Base-by-base conservation (phyloP, 2,888 invertebrate genomes). In the Glaucopsyche alexis region DNA sequence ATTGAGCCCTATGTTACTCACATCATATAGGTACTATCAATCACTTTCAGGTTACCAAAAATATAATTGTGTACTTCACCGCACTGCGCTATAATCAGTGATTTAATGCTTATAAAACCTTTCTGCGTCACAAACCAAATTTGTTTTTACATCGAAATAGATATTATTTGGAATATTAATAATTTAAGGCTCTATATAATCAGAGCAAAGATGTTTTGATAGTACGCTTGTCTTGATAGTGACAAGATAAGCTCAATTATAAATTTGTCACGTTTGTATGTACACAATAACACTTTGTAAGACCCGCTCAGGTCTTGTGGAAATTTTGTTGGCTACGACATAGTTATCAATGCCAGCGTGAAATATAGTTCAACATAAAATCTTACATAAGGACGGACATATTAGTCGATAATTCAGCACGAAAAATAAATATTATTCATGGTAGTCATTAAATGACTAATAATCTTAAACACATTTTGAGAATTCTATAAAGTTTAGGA, bases 241-340 rank as follows among this genome's bases (percentile, higher is more conserved):
- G 81, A 78, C 75, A 82, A 82, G 85, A 87, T 83, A 82, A 84
- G 81, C 80, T 80, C 84, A 83, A 81, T 85, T 83, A 84, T 87
- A 88, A 87, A 89, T 87, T 81, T 85, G 83, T 89, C 88, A 86
- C 82, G 85, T 83, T 83, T 78, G 16, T 67, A 67, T n/a, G 78
- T 83, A 79, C 75, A 81, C 81, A 82, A 74, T 75, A 73, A 74
- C 38, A 72, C 65, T 73, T 75, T 75, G 72, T 71, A 78, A 70
- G 72, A 73, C 67, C 74, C 74, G 50, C 47, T 71, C 64, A 70
- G 52, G 72, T 52, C 72, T 74, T 72, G 71, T 78, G 78, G 78
- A 79, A 77, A 76, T 75, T 79, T 78, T 78, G 66, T 66, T 40
- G 19, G 47, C 19, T 49, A 38, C 47, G 67, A 47, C 45, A 14